Evolutionary conservation across 1,140 invertebrate species (phyloP), one percentile per base, ranked within the genome.

Genomic region (Argopecten irradians): DNA sequence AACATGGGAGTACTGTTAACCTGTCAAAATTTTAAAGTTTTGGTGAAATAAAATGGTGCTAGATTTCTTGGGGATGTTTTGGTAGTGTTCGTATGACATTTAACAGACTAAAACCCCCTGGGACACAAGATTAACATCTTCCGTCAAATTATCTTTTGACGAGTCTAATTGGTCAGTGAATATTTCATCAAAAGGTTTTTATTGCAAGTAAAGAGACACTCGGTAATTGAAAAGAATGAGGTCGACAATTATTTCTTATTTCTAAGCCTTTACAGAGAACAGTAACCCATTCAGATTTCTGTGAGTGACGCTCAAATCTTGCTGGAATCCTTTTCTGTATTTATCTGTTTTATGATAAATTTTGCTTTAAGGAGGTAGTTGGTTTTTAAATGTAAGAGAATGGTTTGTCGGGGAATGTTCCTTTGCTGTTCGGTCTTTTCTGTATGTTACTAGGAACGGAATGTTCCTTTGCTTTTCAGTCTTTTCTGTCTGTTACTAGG

Each of bases 211-310:
- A 71, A 71, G 28, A 71, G 55, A 71, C 55, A 71, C 55, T 16
- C 7, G 55, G 5, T 71, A n/a, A 71, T 71, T 71, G 55, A 71
- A 71, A 71, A 5, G 55, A 71, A 1, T 71, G 22, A 71, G 55
- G 55, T 71, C n/a, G 55, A 71, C 55, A 71, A 71, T 71, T 71
- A 71, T 71, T 71, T 71, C 55, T 71, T 71, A 71, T 71, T 71
- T 28, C 28, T 5, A 71, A 71, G 28, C 55, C 14, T 71, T 71
- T 71, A 28, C n/a, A 71, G 22, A 71, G 8, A 28, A 28, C n/a
- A 28, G 13, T 16, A 19, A 46, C 13, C 13, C 13, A 46, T 8
- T 71, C 28, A 71, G 7, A 16, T 71, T 71, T 71, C 28, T n/a
- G 28, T 71, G 55, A 71, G 8, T 28, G 55, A 71, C 55, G 8